These are phyloP conservation scores for Elysia chlorotica DNA, from an alignment of 1,140 invertebrate genomes.

Conservation along the genomic window DNA sequence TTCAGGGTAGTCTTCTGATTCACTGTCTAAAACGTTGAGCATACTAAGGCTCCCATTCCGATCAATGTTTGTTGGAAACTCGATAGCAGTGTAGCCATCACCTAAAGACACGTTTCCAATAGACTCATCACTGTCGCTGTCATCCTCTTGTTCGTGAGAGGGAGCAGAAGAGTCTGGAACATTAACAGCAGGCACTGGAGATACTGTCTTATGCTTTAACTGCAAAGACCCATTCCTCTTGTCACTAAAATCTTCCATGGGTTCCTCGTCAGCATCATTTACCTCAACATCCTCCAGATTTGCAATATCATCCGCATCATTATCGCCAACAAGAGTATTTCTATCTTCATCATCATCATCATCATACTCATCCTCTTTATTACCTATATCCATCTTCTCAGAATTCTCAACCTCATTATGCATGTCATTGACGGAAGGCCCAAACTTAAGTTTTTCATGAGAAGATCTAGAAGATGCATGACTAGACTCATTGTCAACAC, in stretches of 20 bases:
- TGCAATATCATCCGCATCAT: conserved; percentile 9
- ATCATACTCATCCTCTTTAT: conserved; percentile 3
- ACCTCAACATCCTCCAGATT: background rate
- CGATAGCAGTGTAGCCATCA: conserved; percentile 24
- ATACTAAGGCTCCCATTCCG: conserved; percentile 20
- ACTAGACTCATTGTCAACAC: background rate
- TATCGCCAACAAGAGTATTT: conserved; percentile 21
- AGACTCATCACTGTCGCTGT: conserved; percentile 19
- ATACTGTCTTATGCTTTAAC: no score
- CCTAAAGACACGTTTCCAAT: conserved; percentile 18
- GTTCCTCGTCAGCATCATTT: background rate
- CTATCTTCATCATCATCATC: conserved; percentile 1
- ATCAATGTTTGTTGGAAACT: conserved; percentile 10
- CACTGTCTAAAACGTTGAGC: conserved; percentile 13
- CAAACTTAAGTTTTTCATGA: background rate
- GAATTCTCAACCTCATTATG: background rate
- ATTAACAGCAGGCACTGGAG: no score
- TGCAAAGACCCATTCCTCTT: no score
- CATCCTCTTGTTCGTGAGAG: no score
- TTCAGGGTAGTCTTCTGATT: conserved; percentile 12
- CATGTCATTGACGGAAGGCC: background rate
- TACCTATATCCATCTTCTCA: background rate
- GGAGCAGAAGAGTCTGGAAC: no score
- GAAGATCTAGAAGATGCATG: no score
- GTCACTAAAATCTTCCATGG: no score